A percentile compares a stretch with the other conserved stretches of the same genome.
phyloP scores from a whole-genome alignment of 2,888 invertebrate genomes.

The Scaptomyza tumidula region DNA sequence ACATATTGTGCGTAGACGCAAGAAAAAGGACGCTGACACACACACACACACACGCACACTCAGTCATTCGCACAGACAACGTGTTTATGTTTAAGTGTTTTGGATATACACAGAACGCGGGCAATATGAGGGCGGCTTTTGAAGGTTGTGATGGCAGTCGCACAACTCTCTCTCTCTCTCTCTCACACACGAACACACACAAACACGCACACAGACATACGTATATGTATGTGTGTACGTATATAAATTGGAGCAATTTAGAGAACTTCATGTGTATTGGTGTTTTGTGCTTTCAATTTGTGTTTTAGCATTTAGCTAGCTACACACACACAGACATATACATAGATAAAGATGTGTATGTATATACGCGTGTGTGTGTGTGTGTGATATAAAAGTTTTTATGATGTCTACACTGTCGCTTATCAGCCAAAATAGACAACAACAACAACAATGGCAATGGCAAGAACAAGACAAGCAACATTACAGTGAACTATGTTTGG shows the following conservation, averaged over 20 bases:
- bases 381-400: slow-evolving; percentile 49
- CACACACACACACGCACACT: slow-evolving; percentile 9
- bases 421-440: slow-evolving; percentile 56
- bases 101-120: slow-evolving; percentile 45
- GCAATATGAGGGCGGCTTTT: slow-evolving; percentile 42
- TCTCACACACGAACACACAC: slow-evolving; percentile 38
- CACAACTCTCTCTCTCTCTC: slow-evolving; percentile 9
- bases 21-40: slow-evolving; percentile 48
- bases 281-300: slow-evolving; percentile 67
- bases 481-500: slow-evolving; percentile 42
- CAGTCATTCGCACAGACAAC: slow-evolving; percentile 61
- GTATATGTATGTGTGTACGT: slow-evolving; percentile 6
- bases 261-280: slow-evolving; percentile 63
- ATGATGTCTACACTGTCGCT: slow-evolving; percentile 77
- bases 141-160: slow-evolving; percentile 20
- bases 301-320: slow-evolving; percentile 60
- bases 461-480: neutral
- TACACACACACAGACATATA: slow-evolving; percentile 4
- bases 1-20: slow-evolving; percentile 79
- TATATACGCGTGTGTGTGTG: slow-evolving; percentile 19
- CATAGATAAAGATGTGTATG: neutral
- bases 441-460: slow-evolving; percentile 25
- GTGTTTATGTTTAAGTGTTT: slow-evolving; percentile 78
- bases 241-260: slow-evolving; percentile 71
- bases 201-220: slow-evolving; percentile 25